phyloP scores from a whole-genome alignment of 2,113 vertebrate genomes.

The Ranitomeya variabilis region DNA sequence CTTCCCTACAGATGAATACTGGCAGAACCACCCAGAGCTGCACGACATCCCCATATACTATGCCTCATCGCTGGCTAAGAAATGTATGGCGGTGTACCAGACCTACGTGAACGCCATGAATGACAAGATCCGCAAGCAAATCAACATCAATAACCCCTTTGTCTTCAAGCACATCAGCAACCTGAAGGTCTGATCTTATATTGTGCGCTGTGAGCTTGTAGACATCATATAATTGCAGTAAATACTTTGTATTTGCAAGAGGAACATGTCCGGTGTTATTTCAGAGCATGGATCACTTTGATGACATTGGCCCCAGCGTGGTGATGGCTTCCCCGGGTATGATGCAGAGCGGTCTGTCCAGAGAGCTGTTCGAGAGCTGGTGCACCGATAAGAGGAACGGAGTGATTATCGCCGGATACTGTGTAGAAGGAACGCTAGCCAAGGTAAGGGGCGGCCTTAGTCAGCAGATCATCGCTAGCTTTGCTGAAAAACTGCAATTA shows the following conservation, averaged over 20 bases:
- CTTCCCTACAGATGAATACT: conserved; percentile 86
- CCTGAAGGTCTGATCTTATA: conserved; percentile 79
- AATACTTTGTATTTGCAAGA: background rate
- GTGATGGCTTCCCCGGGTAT: conserved; percentile 99
- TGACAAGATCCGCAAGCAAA: conserved; percentile 98
- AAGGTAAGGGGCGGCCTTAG: conserved; percentile 76
- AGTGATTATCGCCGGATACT: conserved; percentile 97
- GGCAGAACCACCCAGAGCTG: conserved; percentile 98
- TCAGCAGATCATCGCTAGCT: background rate
- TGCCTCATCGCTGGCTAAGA: conserved; percentile 94
- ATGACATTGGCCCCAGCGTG: conserved; percentile 97
- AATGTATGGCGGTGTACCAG: conserved; percentile 98
- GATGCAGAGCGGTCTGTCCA: conserved; percentile 97
- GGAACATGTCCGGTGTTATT: background rate
- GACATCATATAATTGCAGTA: background rate
- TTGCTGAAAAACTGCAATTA: too few species aligned
- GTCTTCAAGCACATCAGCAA: conserved; percentile 99
- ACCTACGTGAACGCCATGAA: conserved; percentile 98
- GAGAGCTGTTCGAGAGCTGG: conserved; percentile 98
- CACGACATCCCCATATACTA: conserved; percentile 99
- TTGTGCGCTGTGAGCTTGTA: background rate
- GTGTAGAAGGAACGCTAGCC: conserved; percentile 94
- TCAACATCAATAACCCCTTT: conserved; percentile 98
- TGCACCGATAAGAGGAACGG: conserved; percentile 98
- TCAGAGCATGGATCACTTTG: conserved; percentile 98